Evolutionary conservation across 2,888 invertebrate species (phyloP), one percentile per base, ranked within the genome.

Genomic region (Petrolisthes manimaculis): DNA sequence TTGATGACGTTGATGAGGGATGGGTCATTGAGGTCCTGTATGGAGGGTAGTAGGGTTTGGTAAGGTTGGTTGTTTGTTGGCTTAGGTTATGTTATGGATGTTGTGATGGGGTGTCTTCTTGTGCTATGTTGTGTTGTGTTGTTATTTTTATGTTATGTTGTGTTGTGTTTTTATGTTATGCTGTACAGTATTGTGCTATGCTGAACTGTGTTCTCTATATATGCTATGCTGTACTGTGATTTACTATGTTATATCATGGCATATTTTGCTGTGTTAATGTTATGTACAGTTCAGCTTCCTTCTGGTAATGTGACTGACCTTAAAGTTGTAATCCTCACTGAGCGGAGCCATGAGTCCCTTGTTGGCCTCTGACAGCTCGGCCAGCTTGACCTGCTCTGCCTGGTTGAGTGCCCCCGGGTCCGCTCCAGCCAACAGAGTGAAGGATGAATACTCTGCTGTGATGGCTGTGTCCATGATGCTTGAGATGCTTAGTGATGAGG

Each of bases 321-420:
- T 90, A 96, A 94, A 14, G 96, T 93, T 92, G 94, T 95, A 54
- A 95, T 97, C 97, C 91, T 97, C 96, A 92, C 97, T 97, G 4
- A 97, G 94, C 5, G 97, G 97, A 83, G 96, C 96, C 92, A 96
- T 94, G 56, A 97, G 94, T 0, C 97, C 96, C 93, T 97, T 96
- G 92, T 97, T 97, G 0, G 97, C 97, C 5, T 96, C 95, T 89
- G 97, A 96, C 82, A 97, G 93, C 93, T 97, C 97, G 92, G 96
- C 96, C 84, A 97, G 93, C 93, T 97, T 97, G 71, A 96, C 96
- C 91, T 95, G 94, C 93, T 97, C 97, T n/a, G 96, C 95, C 93
- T 96, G 96, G 92, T 96, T 96, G 51, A 97, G 94, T 14, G 37
- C 69, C 6, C 51, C 51, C n/a, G 51, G 18, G 12, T 53, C 51